Percentiles rank a stretch among this genome's conserved stretches.
These are phyloP conservation scores for Bagarius yarrelli DNA, from an alignment of 2,113 vertebrate species.

Conservation along the genomic window DNA sequence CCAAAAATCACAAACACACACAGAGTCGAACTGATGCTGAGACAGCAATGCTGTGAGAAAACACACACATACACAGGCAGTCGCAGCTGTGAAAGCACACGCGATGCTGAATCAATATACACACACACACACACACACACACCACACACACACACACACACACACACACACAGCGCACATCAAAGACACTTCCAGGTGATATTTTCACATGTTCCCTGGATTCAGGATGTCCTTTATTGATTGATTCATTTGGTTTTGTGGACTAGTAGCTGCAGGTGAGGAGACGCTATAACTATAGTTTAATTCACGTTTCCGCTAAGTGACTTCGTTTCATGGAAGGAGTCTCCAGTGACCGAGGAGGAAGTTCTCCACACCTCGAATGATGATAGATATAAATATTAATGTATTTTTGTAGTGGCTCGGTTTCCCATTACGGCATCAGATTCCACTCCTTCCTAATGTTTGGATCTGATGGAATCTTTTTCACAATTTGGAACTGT, in stretches of 20 bases:
- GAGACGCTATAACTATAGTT: neutral
- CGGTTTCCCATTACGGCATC: too few species aligned
- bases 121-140: too few species aligned
- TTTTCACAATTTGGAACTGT: too few species aligned
- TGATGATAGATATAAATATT: too few species aligned
- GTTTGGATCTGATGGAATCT: too few species aligned
- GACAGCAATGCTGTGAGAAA: neutral
- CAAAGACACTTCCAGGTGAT: neutral
- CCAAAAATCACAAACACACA: too few species aligned
- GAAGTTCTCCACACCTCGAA: too few species aligned
- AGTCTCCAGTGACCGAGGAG: neutral
- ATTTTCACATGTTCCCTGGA: neutral
- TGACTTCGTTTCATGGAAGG: neutral
- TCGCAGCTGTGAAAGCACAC: constrained; percentile 14
- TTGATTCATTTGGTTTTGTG: neutral
- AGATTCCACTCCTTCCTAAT: too few species aligned
- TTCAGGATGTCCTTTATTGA: too few species aligned
- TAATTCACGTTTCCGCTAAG: neutral
- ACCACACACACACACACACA: too few species aligned
- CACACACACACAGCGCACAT: neutral
- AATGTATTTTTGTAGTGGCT: too few species aligned
- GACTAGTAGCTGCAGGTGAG: neutral
- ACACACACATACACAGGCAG: neutral
- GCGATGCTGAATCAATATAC: neutral
- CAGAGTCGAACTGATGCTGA: neutral